phyloP scores from a whole-genome alignment of 2,113 vertebrate species.

The Thryonomys swinderianus region DNA sequence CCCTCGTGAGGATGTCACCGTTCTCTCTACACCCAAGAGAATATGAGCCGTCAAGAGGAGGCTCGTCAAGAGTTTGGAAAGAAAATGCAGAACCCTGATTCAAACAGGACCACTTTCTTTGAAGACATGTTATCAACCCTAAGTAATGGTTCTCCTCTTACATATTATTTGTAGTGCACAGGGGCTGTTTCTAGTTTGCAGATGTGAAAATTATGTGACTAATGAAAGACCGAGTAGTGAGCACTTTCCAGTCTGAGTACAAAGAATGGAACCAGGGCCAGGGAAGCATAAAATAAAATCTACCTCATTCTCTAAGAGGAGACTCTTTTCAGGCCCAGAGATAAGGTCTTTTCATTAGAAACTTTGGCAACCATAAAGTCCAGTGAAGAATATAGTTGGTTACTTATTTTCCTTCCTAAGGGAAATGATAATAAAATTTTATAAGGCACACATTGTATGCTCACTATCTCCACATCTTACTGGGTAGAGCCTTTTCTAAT shows the following conservation, averaged over 20 bases:
- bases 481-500: conserved; percentile 63
- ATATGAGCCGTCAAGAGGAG: neutral
- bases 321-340: neutral
- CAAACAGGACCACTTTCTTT: conserved; percentile 1
- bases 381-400: conserved; percentile 31
- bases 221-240: neutral
- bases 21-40: neutral
- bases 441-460: conserved; percentile 57
- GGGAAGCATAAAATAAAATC: conserved; percentile 31
- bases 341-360: conserved; percentile 39
- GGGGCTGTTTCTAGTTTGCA: neutral
- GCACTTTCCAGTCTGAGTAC: neutral
- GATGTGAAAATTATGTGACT: neutral
- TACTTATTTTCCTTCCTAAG: conserved; percentile 38
- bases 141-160: neutral
- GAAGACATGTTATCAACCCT: neutral
- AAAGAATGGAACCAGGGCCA: neutral
- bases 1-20: neutral
- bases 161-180: neutral
- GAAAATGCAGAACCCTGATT: neutral
- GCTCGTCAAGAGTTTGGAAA: neutral
- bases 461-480: conserved; percentile 74
- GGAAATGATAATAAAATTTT: conserved; percentile 21
- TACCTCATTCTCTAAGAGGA: neutral
- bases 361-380: neutral